Percentiles rank a stretch among this genome's conserved stretches.
phyloP scores from a whole-genome alignment of 2,888 invertebrate genomes.

The Eutolmus rufibarbis region DNA sequence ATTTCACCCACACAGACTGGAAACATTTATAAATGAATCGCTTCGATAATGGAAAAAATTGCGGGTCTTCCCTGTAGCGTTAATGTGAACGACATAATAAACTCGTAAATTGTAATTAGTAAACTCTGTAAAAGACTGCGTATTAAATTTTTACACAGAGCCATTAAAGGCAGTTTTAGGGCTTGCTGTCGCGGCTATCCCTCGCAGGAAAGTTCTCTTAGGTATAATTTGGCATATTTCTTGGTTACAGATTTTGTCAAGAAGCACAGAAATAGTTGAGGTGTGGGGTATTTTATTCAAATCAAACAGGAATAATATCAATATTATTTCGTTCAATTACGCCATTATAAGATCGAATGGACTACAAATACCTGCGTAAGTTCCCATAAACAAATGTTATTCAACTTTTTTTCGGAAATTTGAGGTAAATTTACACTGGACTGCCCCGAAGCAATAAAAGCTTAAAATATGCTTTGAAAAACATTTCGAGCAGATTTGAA shows the following conservation, averaged over 20 bases:
- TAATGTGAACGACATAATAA: constrained; percentile 28
- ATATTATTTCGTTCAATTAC: neutral
- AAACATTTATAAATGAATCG: neutral
- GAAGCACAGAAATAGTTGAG: neutral
- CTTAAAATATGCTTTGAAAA: neutral
- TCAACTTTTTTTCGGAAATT: neutral
- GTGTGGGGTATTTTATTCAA: neutral
- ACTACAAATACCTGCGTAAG: neutral
- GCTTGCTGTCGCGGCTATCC: neutral
- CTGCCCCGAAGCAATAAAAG: neutral
- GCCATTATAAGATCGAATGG: neutral
- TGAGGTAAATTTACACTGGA: neutral
- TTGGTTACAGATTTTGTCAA: neutral
- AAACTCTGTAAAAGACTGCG: neutral
- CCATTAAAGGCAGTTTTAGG: neutral
- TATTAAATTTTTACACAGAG: neutral
- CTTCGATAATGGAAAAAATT: neutral
- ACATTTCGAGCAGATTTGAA: neutral
- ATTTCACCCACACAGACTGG: constrained; percentile 27
- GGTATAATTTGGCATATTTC: neutral
- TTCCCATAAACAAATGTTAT: neutral
- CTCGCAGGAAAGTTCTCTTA: neutral
- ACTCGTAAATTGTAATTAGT: constrained; percentile 20
- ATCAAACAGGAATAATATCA: neutral
- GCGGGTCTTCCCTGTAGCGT: neutral